Conservation (phyloP, 2,888 invertebrate genomes). For the Sesia bembeciformis region DNA sequence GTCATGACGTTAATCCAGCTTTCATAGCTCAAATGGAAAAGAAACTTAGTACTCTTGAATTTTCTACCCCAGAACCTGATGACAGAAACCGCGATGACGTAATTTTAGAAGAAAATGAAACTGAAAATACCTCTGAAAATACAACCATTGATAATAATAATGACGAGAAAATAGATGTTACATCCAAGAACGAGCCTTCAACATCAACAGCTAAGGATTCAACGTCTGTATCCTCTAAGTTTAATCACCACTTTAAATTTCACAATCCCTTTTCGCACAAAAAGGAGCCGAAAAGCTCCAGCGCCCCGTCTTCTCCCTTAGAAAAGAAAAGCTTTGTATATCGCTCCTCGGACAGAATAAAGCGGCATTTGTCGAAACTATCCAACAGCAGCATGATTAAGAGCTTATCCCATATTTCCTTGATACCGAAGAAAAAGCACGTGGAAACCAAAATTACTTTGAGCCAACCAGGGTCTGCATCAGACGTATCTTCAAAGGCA, state of each 20-base stretch:
- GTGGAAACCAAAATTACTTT: conserved; percentile 32
- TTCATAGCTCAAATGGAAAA: conserved; percentile 48
- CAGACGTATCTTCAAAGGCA: conserved; percentile 51
- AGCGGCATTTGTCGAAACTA: conserved; percentile 50
- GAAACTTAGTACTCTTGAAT: conserved; percentile 37
- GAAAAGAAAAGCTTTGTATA: conserved; percentile 57
- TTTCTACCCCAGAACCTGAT: conserved; percentile 14
- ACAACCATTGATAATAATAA: conserved; percentile 5
- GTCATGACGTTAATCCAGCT: conserved; percentile 36
- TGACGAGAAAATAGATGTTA: conserved; percentile 1
- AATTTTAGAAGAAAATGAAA: conserved; percentile 6
- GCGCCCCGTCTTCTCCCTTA: conserved; percentile 60
- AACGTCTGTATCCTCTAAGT: conserved; percentile 39
- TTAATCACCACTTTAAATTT: conserved; percentile 43
- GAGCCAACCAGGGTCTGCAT: conserved; percentile 52
- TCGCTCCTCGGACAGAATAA: conserved; percentile 58
- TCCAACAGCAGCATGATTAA: conserved; percentile 64
- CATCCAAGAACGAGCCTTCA: conserved; percentile 14
- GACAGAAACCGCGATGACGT: not conserved
- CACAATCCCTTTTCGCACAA: conserved; percentile 59
- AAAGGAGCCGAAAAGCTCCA: conserved; percentile 51
- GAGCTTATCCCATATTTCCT: conserved; percentile 60
- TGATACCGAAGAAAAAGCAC: conserved; percentile 54
- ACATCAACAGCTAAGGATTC: conserved; percentile 8
- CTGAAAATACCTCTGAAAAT: conserved; percentile 3